These are phyloP conservation scores for Macrochelys suwanniensis DNA, from an alignment of 2,797 vertebrate species.

Conservation along the genomic window DNA sequence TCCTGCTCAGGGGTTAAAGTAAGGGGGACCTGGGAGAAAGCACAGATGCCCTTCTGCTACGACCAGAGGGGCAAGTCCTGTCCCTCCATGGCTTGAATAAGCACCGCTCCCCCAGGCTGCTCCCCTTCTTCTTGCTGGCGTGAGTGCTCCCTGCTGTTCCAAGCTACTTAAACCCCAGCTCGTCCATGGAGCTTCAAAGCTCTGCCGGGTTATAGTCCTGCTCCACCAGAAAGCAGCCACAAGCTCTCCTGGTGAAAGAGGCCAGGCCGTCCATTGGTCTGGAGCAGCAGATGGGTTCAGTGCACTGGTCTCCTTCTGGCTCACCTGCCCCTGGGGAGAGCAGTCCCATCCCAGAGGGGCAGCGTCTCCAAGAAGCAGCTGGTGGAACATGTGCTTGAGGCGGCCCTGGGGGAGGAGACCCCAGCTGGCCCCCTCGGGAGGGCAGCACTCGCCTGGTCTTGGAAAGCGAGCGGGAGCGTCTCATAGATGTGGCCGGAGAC, in stretches of 20 bases:
- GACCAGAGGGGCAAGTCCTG: no score
- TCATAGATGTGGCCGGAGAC: conserved; percentile 80
- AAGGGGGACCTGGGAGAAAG: no score
- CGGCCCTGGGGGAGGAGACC: not conserved
- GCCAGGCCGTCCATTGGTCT: no score
- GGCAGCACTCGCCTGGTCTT: conserved; percentile 81
- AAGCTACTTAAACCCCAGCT: not conserved
- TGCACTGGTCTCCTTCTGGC: no score
- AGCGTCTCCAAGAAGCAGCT: no score
- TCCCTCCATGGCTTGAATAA: no score
- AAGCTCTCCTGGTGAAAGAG: not conserved
- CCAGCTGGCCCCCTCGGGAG: not conserved
- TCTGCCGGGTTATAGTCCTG: not conserved
- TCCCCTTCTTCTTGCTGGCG: not conserved
- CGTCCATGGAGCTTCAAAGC: no score
- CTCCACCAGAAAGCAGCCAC: not conserved
- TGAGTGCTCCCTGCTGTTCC: not conserved
- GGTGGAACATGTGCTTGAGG: not conserved
- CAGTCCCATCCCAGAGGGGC: not conserved
- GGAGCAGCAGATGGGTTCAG: no score
- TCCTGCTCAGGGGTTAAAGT: no score
- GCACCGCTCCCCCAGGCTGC: no score
- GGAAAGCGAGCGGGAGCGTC: conserved; percentile 78
- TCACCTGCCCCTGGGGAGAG: no score
- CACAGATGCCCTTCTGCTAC: no score